phyloP scores from a whole-genome alignment of 2,797 vertebrate species.

The Xenopus petersii region DNA sequence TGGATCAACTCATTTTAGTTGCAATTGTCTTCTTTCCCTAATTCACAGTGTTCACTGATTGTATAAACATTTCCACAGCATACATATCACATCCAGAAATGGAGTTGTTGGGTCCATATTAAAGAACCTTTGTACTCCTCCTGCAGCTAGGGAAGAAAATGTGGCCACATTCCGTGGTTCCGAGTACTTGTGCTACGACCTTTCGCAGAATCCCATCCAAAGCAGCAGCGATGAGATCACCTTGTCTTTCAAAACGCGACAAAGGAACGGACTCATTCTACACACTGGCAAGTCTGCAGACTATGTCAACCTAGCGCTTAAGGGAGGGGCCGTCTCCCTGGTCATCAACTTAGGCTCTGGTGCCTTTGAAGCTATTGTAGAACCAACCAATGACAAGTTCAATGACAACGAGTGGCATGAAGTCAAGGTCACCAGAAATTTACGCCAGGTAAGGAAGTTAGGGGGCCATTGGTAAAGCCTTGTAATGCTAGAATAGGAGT shows the following conservation, averaged over 20 bases:
- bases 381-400: slow-evolving; percentile 97
- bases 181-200: slow-evolving; percentile 97
- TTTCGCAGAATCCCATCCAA: slow-evolving; percentile 97
- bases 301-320: slow-evolving; percentile 96
- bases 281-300: slow-evolving; percentile 97
- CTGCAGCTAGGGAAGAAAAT: slow-evolving; percentile 88
- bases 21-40: too few species aligned
- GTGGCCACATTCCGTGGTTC: slow-evolving; percentile 95
- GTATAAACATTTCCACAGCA: too few species aligned
- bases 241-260: slow-evolving; percentile 96
- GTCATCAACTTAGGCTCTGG: slow-evolving; percentile 98
- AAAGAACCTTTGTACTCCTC: neutral
- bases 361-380: slow-evolving; percentile 96
- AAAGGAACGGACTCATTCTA: slow-evolving; percentile 93
- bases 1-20: too few species aligned
- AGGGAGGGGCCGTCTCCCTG: slow-evolving; percentile 91
- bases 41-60: too few species aligned
- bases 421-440: slow-evolving; percentile 98
- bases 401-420: slow-evolving; percentile 98
- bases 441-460: slow-evolving; percentile 91
- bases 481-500: too few species aligned
- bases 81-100: too few species aligned
- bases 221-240: slow-evolving; percentile 98
- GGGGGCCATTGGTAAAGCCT: slow-evolving; percentile 23
- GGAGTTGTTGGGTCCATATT: neutral